phyloP scores from a whole-genome alignment of 2,113 vertebrate genomes.

The Empidonax alnorum region DNA sequence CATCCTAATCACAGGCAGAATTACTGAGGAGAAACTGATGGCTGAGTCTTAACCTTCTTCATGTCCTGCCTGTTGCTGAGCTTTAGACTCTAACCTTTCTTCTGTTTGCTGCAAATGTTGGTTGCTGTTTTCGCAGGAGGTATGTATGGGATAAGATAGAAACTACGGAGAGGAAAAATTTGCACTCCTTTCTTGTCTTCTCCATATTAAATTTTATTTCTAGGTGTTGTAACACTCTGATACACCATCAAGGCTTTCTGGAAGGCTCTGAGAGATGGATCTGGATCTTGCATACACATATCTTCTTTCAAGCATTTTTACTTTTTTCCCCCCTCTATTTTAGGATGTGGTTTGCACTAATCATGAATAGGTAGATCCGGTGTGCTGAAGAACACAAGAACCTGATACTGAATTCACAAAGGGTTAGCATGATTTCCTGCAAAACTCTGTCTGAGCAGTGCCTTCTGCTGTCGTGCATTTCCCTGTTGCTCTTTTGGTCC shows the following conservation, averaged over 20 bases:
- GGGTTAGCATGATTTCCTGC: constrained; percentile 19
- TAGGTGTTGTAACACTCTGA: neutral
- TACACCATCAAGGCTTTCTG: neutral
- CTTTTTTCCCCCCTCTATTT: neutral
- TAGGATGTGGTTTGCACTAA: constrained; percentile 40
- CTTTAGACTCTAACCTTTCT: neutral
- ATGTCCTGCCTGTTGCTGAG: neutral
- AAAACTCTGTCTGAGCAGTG: neutral
- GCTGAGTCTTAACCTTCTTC: neutral
- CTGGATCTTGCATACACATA: neutral
- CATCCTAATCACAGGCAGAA: neutral
- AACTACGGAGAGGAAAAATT: neutral
- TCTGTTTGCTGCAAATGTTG: neutral
- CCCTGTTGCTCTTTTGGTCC: neutral
- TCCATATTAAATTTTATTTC: neutral
- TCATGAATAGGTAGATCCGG: neutral
- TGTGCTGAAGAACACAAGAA: neutral
- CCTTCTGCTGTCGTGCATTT: neutral
- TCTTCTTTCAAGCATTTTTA: neutral
- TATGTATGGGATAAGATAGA: neutral
- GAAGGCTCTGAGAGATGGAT: neutral
- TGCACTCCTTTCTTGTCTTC: neutral
- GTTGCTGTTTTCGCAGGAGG: neutral
- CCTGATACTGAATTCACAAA: neutral
- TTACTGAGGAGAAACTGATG: neutral